Percentiles rank a stretch among this genome's conserved stretches.
phyloP scores from a whole-genome alignment of 2,113 vertebrate genomes.

The Esox niger region DNA sequence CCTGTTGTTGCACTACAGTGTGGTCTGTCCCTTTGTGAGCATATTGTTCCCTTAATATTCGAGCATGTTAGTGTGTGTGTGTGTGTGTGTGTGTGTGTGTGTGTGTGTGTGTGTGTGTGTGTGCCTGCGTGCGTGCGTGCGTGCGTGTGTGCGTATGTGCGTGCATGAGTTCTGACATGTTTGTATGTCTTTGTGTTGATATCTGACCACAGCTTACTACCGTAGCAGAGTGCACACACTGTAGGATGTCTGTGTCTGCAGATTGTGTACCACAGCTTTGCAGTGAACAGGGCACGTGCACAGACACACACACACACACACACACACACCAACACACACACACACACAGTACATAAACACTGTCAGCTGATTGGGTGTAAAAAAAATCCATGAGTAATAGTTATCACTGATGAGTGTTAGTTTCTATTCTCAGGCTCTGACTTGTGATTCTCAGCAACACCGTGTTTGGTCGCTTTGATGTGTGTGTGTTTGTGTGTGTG shows the following conservation, averaged over 20 bases:
- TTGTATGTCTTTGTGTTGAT: not conserved
- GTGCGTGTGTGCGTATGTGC: not conserved
- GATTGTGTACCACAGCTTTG: not conserved
- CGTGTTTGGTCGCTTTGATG: not conserved
- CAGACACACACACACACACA: not conserved
- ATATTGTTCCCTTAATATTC: too few species aligned
- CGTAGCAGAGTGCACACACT: too few species aligned
- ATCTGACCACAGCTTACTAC: too few species aligned
- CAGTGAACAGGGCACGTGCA: too few species aligned
- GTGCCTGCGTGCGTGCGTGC: not conserved
- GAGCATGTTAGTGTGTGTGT: not conserved
- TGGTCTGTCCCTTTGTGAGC: not conserved
- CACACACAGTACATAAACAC: not conserved
- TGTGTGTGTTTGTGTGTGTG: too few species aligned
- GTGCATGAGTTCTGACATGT: not conserved
- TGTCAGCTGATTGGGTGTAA: not conserved
- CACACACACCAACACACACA: not conserved
- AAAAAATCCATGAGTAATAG: not conserved
- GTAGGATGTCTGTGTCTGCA: too few species aligned
- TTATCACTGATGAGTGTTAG: not conserved
- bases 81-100: not conserved
- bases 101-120: not conserved
- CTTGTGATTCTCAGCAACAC: not conserved
- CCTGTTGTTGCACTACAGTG: too few species aligned
- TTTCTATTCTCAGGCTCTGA: not conserved